Conservation (phyloP, 2,888 invertebrate genomes). For the Trichacis sp. region DNA sequence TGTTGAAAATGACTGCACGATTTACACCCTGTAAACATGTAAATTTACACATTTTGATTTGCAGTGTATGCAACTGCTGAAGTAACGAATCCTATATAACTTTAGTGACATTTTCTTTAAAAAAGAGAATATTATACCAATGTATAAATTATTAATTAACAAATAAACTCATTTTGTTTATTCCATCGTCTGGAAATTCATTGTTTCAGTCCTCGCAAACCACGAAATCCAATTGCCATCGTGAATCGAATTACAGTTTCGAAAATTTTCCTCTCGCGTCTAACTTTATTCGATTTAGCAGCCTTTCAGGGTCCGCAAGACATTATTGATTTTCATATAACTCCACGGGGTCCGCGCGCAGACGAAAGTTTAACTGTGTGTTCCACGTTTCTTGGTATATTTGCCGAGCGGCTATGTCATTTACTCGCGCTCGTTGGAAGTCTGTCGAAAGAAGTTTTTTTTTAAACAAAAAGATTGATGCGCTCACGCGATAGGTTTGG, state of each 20-base stretch:
- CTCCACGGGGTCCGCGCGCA: constrained; percentile 22
- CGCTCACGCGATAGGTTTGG: constrained; percentile 39
- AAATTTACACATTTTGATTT: too few species aligned
- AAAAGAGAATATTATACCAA: too few species aligned
- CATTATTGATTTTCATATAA: constrained; percentile 68
- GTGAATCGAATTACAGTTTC: background rate
- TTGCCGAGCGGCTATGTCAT: constrained; percentile 58
- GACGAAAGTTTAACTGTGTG: constrained; percentile 21
- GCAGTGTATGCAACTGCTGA: too few species aligned
- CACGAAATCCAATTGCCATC: background rate
- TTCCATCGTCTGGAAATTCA: too few species aligned
- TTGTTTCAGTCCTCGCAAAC: background rate
- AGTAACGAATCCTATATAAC: too few species aligned
- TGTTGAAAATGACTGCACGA: too few species aligned
- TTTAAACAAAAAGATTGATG: constrained; percentile 36
- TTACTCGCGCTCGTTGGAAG: constrained; percentile 62
- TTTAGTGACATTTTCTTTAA: too few species aligned
- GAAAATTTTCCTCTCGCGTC: background rate
- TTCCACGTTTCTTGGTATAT: constrained; percentile 48
- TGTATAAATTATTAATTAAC: too few species aligned
- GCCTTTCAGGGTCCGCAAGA: constrained; percentile 47
- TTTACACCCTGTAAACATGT: too few species aligned
- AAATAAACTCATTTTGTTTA: too few species aligned
- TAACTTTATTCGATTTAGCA: background rate
- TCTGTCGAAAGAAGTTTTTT: constrained; percentile 37